Conservation (phyloP, 2,797 vertebrate genomes). For the Chaetodon trifasciatus region DNA sequence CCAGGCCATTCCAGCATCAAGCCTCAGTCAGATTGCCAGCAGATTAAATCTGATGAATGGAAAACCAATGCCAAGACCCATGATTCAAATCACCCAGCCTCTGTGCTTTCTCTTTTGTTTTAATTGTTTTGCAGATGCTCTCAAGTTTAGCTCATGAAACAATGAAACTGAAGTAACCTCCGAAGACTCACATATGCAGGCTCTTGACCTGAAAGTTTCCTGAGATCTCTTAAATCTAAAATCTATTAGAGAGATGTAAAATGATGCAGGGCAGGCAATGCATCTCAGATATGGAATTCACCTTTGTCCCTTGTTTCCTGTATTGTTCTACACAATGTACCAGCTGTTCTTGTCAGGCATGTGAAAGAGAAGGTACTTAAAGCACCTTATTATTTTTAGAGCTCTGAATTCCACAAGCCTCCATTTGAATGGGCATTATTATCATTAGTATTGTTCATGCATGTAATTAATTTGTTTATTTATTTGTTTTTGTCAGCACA, state of each 20-base stretch:
- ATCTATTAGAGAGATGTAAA: slow-evolving; percentile 14
- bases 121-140: slow-evolving; percentile 48
- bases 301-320: slow-evolving; percentile 39
- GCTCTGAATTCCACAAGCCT: slow-evolving; percentile 6
- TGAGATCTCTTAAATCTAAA: slow-evolving; percentile 19
- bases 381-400: slow-evolving; percentile 14
- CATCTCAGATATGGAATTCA: slow-evolving; percentile 53
- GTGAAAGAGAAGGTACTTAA: slow-evolving; percentile 16
- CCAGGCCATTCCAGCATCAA: slow-evolving; percentile 46
- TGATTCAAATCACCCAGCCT: slow-evolving; percentile 47
- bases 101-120: slow-evolving; percentile 40
- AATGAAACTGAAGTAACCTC: slow-evolving; percentile 11
- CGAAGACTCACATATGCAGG: background rate
- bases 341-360: slow-evolving; percentile 39
- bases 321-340: slow-evolving; percentile 15
- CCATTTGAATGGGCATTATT: background rate
- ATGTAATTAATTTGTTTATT: background rate
- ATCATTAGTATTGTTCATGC: slow-evolving; percentile 18
- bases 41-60: slow-evolving; percentile 64
- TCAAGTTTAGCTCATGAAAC: slow-evolving; percentile 3
- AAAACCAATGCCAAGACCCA: slow-evolving; percentile 50
- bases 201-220: background rate
- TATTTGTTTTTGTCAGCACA: background rate
- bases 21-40: slow-evolving; percentile 47
- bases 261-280: slow-evolving; percentile 21